phyloP scores from a whole-genome alignment of 2,888 invertebrate genomes.

The Brachycybe producta region DNA sequence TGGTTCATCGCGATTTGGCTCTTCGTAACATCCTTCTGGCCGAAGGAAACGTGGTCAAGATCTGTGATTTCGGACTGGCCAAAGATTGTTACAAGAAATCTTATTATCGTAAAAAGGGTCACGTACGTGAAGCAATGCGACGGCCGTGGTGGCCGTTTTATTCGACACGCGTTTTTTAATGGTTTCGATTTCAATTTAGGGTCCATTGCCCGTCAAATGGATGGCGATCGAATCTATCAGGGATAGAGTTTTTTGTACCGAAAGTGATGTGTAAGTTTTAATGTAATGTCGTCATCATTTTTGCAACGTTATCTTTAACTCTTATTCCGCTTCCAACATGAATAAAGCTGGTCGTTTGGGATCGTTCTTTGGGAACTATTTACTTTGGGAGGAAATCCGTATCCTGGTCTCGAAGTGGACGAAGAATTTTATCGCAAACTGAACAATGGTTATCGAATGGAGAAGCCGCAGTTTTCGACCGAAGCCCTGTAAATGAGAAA shows the following conservation, averaged over 20 bases:
- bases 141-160: not conserved
- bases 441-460: slow-evolving; percentile 74
- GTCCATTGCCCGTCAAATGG: slow-evolving; percentile 88
- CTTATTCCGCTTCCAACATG: not conserved
- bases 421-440: slow-evolving; percentile 58
- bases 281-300: slow-evolving; percentile 10
- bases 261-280: slow-evolving; percentile 60
- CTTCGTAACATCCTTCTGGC: slow-evolving; percentile 36
- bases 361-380: slow-evolving; percentile 84
- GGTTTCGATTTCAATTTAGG: slow-evolving; percentile 37
- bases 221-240: slow-evolving; percentile 85
- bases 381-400: slow-evolving; percentile 70
- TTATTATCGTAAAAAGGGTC: slow-evolving; percentile 35
- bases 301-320: slow-evolving; percentile 3
- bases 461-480: slow-evolving; percentile 46
- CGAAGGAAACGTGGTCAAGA: slow-evolving; percentile 37
- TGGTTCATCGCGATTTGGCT: slow-evolving; percentile 37
- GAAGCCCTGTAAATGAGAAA: slow-evolving; percentile 4
- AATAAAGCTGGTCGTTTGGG: slow-evolving; percentile 65
- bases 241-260: slow-evolving; percentile 85
- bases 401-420: slow-evolving; percentile 65
- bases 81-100: slow-evolving; percentile 35
- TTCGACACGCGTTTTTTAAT: not conserved
- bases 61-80: slow-evolving; percentile 38
- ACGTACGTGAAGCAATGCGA: slow-evolving; percentile 28